A percentile compares a stretch with the other conserved stretches of the same genome.
Conservation (phyloP, 2,797 vertebrate species). For the Hypotaenidia okinawae region DNA sequence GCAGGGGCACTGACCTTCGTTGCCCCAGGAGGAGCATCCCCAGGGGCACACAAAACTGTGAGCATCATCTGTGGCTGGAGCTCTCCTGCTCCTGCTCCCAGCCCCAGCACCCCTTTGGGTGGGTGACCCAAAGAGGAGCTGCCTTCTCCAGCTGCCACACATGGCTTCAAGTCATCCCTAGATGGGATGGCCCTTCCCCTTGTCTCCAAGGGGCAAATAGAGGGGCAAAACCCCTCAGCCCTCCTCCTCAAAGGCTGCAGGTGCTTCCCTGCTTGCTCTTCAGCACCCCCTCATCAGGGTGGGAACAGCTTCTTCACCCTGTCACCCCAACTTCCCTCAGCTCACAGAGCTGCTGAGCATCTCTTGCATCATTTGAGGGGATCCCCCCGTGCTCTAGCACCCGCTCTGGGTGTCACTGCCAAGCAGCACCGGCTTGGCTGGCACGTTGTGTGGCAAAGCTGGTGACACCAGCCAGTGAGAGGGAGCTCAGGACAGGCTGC, state of each 20-base stretch:
- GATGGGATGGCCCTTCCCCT: neutral
- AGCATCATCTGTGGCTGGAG: neutral
- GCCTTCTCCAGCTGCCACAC: fast-evolving
- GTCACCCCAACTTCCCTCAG: fast-evolving
- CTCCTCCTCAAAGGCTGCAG: neutral
- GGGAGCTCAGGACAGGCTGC: neutral
- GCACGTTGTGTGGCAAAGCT: neutral
- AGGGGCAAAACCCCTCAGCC: neutral
- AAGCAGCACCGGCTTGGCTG: fast-evolving
- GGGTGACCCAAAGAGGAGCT: neutral
- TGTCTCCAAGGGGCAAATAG: neutral
- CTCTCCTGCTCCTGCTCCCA: neutral
- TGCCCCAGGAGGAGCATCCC: neutral
- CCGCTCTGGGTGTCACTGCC: neutral
- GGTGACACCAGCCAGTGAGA: fast-evolving
- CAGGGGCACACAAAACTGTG: fast-evolving
- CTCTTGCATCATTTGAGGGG: fast-evolving
- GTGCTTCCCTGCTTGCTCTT: neutral
- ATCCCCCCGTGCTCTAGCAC: neutral
- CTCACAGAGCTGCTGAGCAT: neutral
- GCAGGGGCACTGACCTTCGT: fast-evolving
- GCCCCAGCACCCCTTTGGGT: fast-evolving
- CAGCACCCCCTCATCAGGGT: neutral
- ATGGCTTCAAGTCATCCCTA: fast-evolving
- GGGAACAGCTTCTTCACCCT: neutral